These are phyloP conservation scores for Epinephelus moara DNA, from an alignment of 2,113 vertebrate species.

Conservation along the genomic window DNA sequence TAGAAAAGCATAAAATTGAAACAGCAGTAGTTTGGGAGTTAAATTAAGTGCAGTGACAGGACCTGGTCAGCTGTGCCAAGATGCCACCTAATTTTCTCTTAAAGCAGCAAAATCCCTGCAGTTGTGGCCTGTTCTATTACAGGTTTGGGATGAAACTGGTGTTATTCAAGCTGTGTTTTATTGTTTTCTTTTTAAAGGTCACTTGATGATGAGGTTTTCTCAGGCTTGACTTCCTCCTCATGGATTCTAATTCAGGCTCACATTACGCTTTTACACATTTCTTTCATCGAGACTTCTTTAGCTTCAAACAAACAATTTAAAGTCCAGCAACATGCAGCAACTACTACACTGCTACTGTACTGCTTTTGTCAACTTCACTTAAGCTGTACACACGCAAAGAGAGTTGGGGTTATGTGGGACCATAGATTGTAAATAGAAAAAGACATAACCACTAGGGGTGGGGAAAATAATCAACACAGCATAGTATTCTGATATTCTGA, in stretches of 20 bases:
- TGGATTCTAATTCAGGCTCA: neutral
- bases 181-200: neutral
- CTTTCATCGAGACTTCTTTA: slow-evolving; percentile 52
- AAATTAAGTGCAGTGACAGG: slow-evolving; percentile 11
- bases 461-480: too few relatives aligned
- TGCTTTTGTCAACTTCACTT: slow-evolving; percentile 15
- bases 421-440: too few relatives aligned
- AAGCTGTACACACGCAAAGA: neutral
- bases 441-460: too few relatives aligned
- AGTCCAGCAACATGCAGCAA: slow-evolving; percentile 32
- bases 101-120: neutral
- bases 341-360: neutral
- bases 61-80: neutral
- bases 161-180: too few relatives aligned
- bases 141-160: too few relatives aligned
- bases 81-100: neutral
- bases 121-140: neutral
- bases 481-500: too few relatives aligned
- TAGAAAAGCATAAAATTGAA: slow-evolving; percentile 30
- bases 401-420: slow-evolving; percentile 12
- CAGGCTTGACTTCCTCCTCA: neutral
- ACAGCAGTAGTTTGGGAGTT: slow-evolving; percentile 8
- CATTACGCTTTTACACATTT: slow-evolving; percentile 9
- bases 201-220: neutral
- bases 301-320: slow-evolving; percentile 53